Evolutionary conservation across 2,797 vertebrate species (phyloP).

Genomic region (Serranus cabrilla): DNA sequence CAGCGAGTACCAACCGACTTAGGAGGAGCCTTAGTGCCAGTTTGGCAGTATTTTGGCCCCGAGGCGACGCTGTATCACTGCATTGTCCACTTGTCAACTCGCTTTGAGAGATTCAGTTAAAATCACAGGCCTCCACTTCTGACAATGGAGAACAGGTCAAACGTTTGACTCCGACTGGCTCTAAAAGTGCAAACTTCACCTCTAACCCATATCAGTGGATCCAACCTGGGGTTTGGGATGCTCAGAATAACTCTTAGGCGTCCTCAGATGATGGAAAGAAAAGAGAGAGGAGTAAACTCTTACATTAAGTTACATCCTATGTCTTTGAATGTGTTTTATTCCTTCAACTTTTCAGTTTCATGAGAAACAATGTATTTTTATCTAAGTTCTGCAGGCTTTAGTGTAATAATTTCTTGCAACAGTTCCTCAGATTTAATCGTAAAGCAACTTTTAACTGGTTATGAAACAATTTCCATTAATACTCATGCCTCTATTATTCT

Average conservation of each 20-base stretch:
- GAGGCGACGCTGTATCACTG: constrained; percentile 39
- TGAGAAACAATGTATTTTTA: not conserved
- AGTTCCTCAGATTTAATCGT: not conserved
- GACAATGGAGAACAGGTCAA: constrained; percentile 19
- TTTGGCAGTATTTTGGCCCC: constrained; percentile 47
- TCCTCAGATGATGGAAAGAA: not conserved
- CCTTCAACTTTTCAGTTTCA: not conserved
- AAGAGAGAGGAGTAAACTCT: not conserved
- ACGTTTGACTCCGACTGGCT: constrained; percentile 15
- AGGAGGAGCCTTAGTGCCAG: constrained; percentile 37
- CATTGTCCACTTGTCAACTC: constrained; percentile 62
- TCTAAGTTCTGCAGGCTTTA: not conserved
- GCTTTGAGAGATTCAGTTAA: constrained; percentile 29
- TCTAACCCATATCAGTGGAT: not conserved
- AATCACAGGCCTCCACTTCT: constrained; percentile 19
- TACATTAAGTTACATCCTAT: not conserved
- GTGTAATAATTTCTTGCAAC: not conserved
- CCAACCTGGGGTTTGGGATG: not conserved
- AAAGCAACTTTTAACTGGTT: no score
- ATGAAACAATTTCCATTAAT: no score
- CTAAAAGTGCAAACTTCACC: constrained; percentile 3
- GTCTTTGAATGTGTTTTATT: not conserved
- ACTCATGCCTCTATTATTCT: no score
- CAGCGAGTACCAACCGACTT: constrained; percentile 46
- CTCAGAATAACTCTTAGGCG: not conserved